A percentile compares a stretch with the other conserved stretches of the same genome.
These are phyloP conservation scores for Dorcus parallelipipedus DNA, from an alignment of 2,888 invertebrate genomes.

Conservation along the genomic window DNA sequence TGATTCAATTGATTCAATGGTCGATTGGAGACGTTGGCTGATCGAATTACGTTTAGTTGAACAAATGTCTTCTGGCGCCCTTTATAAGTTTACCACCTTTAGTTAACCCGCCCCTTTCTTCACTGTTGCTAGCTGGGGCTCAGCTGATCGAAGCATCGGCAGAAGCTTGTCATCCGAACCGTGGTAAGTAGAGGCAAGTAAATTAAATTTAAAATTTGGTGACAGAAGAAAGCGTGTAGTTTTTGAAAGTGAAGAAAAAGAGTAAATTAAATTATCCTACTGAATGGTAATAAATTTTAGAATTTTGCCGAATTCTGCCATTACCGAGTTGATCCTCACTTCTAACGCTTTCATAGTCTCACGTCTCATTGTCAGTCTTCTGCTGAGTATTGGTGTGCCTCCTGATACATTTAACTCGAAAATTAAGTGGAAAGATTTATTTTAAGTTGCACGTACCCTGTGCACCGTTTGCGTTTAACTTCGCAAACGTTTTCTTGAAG, in stretches of 20 bases:
- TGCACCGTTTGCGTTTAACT: constrained; percentile 74
- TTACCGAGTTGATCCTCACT: constrained; percentile 82
- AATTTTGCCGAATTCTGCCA: constrained; percentile 73
- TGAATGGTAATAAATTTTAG: constrained; percentile 1
- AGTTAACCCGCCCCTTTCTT: too few relatives aligned
- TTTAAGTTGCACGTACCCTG: constrained; percentile 32
- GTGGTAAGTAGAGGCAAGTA: too few relatives aligned
- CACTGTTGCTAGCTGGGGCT: too few relatives aligned
- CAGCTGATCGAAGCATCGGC: too few relatives aligned
- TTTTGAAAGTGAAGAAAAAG: neutral
- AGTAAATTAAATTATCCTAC: neutral
- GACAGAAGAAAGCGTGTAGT: neutral
- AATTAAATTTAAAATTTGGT: too few relatives aligned
- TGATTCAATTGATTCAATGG: too few relatives aligned
- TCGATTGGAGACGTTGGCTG: too few relatives aligned
- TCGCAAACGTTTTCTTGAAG: constrained; percentile 90
- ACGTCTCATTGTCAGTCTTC: constrained; percentile 79
- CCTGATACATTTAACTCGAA: neutral
- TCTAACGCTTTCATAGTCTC: constrained; percentile 86
- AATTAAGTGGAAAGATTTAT: neutral
- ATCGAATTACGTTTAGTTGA: too few relatives aligned
- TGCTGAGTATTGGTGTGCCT: constrained; percentile 75
- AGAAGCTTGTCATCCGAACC: too few relatives aligned
- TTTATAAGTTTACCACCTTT: too few relatives aligned
- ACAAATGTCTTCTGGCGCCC: too few relatives aligned